Conservation (phyloP, 37 sponge, comb jelly and placozoan genomes). For the Tethya wilhelma region DNA sequence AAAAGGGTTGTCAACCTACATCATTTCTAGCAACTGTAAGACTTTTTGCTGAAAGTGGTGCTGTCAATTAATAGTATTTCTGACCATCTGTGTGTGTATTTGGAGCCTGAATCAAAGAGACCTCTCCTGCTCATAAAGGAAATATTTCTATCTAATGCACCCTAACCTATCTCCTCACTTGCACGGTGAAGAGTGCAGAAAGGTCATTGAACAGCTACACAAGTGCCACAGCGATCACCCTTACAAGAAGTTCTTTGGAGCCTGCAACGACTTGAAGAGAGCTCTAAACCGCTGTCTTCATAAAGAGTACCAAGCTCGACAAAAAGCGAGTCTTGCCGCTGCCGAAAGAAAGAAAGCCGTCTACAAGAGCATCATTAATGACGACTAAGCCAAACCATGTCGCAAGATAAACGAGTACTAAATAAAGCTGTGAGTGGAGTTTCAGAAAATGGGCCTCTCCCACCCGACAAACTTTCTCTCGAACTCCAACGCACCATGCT, state of each 20-base stretch:
- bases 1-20: too few relatives aligned
- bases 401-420: slow-evolving; percentile 13
- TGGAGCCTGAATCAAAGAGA: too few relatives aligned
- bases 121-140: too few relatives aligned
- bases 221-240: slow-evolving; percentile 76
- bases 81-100: too few relatives aligned
- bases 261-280: slow-evolving; percentile 82
- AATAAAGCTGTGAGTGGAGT: slow-evolving; percentile 1
- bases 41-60: too few relatives aligned
- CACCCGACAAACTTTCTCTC: slow-evolving; percentile 25
- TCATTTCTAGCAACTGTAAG: too few relatives aligned
- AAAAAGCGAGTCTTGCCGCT: slow-evolving; percentile 38
- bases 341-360: slow-evolving; percentile 24
- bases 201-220: slow-evolving; percentile 64
- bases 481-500: slow-evolving; percentile 75
- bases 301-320: slow-evolving; percentile 63
- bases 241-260: slow-evolving; percentile 73
- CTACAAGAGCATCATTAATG: slow-evolving; percentile 6
- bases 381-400: background rate
- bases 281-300: slow-evolving; percentile 71
- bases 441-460: background rate
- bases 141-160: slow-evolving; percentile 63
- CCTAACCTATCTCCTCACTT: slow-evolving; percentile 71
- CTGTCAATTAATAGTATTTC: too few relatives aligned
- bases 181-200: slow-evolving; percentile 73